A percentile compares a stretch with the other conserved stretches of the same genome.
Conservation (phyloP, 2,113 vertebrate genomes). For the Lynx canadensis region DNA sequence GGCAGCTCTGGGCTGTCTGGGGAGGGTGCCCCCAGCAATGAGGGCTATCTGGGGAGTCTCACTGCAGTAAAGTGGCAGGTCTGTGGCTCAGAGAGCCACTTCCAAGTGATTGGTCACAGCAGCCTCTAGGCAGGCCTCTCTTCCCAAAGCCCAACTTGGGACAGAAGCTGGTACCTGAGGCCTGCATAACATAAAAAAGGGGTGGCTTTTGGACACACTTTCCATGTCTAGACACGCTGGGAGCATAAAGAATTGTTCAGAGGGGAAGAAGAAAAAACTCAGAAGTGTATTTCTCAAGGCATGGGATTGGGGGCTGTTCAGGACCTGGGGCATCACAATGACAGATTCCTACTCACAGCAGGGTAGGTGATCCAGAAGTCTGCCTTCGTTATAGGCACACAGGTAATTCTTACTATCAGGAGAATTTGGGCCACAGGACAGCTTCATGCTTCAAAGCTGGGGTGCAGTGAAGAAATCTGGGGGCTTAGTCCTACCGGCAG, state of each 20-base stretch:
- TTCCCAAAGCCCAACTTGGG: background rate
- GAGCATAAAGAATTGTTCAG: background rate
- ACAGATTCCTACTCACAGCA: background rate
- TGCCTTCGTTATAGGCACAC: background rate
- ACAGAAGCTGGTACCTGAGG: background rate
- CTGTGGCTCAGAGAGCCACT: background rate
- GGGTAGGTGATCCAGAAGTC: background rate
- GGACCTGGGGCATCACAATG: background rate
- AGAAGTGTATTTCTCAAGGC: background rate
- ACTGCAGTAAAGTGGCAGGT: background rate
- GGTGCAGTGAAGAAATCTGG: background rate
- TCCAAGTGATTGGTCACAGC: background rate
- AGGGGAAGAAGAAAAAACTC: background rate
- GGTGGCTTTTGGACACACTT: background rate
- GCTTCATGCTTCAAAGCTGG: background rate
- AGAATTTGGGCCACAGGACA: background rate
- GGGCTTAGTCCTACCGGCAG: background rate
- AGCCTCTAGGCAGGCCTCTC: background rate
- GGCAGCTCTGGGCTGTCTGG: background rate
- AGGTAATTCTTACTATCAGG: background rate
- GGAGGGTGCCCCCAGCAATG: background rate
- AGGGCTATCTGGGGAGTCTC: fast-evolving
- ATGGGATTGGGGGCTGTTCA: background rate
- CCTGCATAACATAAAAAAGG: background rate
- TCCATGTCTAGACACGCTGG: background rate